Base-by-base conservation (phyloP, 2,888 invertebrate species). In the Synanthedon tipuliformis region DNA sequence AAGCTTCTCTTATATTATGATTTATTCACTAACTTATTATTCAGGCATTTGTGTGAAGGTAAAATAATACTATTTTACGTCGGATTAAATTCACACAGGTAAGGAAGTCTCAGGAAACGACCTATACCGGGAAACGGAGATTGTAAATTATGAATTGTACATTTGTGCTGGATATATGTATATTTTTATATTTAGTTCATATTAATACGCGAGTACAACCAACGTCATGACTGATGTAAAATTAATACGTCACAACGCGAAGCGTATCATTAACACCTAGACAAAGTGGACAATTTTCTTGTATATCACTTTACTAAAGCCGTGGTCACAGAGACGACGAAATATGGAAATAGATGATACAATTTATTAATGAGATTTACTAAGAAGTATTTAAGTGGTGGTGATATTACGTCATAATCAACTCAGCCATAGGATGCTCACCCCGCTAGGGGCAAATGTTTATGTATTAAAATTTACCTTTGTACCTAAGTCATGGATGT, bases 81-180 rank as follows among this genome's bases (percentile, higher is more conserved):
- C 7, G 45, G 4, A 45, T 45, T 15, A 45, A 45, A 45, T 45
- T 13, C 45, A 45, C 12, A 15, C 8, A 45, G n/a, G 12, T 13
- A 45, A 45, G 15, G n/a, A 45, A 13, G 15, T 45, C 15, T 45
- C 13, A 11, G 15, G 45, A 45, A 45, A 45, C 15, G 45, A 45
- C 45, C 4, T 45, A 45, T n/a, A 41, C 41, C 3, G 41, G n/a
- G 45, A 13, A 13, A 5, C n/a, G 12, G 45, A 45, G 5, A 13
- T 45, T 45, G 15, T 45, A 45, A 45, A 45, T 45, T 8, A 3
- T 7, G 34, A 10, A 34, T 2, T 10, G 34, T 7, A 27, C 27
- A 34, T 23, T 23, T 23, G 34, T 34, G 10, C 34, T 34, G 10
- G 10, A 10, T 18, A 18, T 18, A 66, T 60, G n/a, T 45, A 11